These are phyloP conservation scores for Dipodomys merriami DNA, from an alignment of 2,113 vertebrate species.

Conservation along the genomic window DNA sequence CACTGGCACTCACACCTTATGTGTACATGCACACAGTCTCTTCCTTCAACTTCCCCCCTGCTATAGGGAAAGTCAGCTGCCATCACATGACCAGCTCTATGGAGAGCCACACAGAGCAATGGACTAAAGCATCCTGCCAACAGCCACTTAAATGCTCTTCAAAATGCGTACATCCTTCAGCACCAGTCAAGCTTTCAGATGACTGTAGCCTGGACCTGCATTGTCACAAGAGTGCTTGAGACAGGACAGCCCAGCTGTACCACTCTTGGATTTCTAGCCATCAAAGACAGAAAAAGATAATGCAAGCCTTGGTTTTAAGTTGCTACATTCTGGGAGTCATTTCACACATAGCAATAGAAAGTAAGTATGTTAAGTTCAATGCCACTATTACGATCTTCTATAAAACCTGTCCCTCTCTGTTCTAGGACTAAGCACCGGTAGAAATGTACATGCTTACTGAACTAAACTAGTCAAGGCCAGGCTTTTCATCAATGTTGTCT, in stretches of 20 bases:
- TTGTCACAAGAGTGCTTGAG: neutral
- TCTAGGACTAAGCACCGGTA: rapidly evolving
- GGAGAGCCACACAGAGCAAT: neutral
- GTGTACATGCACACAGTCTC: neutral
- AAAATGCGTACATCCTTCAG: neutral
- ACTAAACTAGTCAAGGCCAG: neutral
- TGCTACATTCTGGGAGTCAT: neutral
- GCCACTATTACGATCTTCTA: neutral
- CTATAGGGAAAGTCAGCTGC: neutral
- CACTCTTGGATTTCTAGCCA: neutral
- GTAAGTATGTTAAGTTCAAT: neutral
- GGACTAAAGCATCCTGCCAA: neutral
- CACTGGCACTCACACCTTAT: neutral
- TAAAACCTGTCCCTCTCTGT: neutral
- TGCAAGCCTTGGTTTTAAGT: neutral
- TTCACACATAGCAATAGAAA: neutral
- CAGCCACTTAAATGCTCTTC: neutral
- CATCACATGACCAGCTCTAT: neutral
- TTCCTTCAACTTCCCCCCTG: neutral
- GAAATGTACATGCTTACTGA: neutral
- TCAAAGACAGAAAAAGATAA: neutral
- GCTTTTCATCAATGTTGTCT: neutral
- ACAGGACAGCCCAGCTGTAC: neutral
- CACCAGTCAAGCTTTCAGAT: neutral
- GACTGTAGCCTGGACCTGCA: too few species aligned